A percentile compares a stretch with the other conserved stretches of the same genome.
Conservation (phyloP, 1,140 invertebrate genomes). For the Tetramorium simillimum region DNA sequence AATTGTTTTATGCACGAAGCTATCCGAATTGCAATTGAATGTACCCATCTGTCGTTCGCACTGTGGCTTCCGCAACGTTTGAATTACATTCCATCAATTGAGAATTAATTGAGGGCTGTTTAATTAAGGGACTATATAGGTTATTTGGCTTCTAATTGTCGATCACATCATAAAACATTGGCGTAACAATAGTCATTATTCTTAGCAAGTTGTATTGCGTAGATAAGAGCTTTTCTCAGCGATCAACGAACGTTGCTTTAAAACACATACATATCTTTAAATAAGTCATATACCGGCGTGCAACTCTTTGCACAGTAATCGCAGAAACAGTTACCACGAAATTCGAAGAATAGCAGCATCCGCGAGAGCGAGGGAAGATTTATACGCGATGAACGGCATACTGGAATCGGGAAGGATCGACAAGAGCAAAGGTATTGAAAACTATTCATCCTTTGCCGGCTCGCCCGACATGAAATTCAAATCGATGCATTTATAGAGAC, state of each 20-base stretch:
- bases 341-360: conserved; percentile 28
- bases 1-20: conserved; percentile 3
- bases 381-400: background rate
- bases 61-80: conserved; percentile 42
- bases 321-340: background rate
- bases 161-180: background rate
- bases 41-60: conserved; percentile 17
- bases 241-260: background rate
- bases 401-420: conserved; percentile 16
- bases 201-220: background rate
- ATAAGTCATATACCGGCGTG: background rate
- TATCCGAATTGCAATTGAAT: conserved; percentile 24
- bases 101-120: conserved; percentile 47
- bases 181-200: background rate
- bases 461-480: conserved; percentile 79
- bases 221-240: background rate
- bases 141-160: conserved; percentile 38
- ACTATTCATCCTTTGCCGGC: conserved; percentile 73
- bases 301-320: background rate
- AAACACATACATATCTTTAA: background rate
- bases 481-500: conserved; percentile 72
- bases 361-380: conserved; percentile 24
- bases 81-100: conserved; percentile 55
- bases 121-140: conserved; percentile 38
- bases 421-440: conserved; percentile 67